Conservation (phyloP, 1,140 invertebrate species). For the Anthonomus grandis region DNA sequence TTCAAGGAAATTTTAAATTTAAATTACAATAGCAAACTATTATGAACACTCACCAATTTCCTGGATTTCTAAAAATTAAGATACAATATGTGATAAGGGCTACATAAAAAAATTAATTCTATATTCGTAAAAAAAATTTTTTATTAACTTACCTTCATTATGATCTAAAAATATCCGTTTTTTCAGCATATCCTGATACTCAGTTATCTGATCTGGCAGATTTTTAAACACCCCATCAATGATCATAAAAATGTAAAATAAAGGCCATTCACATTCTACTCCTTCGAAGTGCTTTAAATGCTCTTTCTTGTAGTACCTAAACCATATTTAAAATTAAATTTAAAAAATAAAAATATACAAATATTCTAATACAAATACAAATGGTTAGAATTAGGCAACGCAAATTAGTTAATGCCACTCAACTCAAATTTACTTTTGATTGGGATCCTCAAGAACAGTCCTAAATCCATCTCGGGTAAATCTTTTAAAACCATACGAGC, state of each 20-base stretch:
- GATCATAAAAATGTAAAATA: constrained; percentile 94
- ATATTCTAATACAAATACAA: too few relatives aligned
- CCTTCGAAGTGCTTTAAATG: constrained; percentile 89
- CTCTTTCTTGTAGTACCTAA: constrained; percentile 58
- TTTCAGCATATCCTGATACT: constrained; percentile 84
- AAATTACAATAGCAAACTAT: too few relatives aligned
- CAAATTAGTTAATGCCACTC: background rate
- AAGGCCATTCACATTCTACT: constrained; percentile 96
- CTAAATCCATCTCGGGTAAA: constrained; percentile 96
- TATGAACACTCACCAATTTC: too few relatives aligned
- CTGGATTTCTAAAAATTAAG: too few relatives aligned
- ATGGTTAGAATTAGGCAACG: too few relatives aligned
- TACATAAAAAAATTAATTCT: too few relatives aligned
- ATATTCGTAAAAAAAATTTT: too few relatives aligned
- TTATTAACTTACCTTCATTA: constrained; percentile 72
- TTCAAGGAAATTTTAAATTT: too few relatives aligned
- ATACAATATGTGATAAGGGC: too few relatives aligned
- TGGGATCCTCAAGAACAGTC: constrained; percentile 81
- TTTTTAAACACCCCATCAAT: constrained; percentile 92
- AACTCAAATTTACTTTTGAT: constrained; percentile 65
- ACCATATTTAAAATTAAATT: too few relatives aligned
- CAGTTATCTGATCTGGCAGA: constrained; percentile 85
- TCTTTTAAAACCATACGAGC: constrained; percentile 89
- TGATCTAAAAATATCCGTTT: constrained; percentile 66
- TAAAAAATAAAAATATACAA: too few relatives aligned